Base-by-base conservation (phyloP, 2,797 vertebrate genomes). In the Tenualosa thibaudeaui region DNA sequence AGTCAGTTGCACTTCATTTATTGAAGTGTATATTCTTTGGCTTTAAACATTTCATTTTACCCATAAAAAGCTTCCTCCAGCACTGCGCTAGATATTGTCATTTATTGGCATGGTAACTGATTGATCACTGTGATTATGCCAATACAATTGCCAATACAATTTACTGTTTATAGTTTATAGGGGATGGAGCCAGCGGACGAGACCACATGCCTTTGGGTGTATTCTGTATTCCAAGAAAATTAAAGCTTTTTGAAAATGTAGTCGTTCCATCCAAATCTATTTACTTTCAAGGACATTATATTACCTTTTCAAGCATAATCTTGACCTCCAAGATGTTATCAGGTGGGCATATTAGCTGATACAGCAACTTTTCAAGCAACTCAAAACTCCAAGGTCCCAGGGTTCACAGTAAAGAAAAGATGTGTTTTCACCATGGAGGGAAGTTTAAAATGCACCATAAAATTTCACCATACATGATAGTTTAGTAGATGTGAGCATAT, bases 201-300 rank as follows among this genome's bases (percentile, higher is more conserved):
- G 40, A 75, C 3, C 31, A 40, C 40, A 75, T 75, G 13, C 13
- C 31, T 75, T 75, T 75, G 3, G 62, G 24, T 65, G 37, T 40
- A 75, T 75, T 40, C n/a, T 75, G 5, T 43, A 75, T 75, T 71
- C 12, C 17, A 71, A 71, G 65, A 24, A 71, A 71, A 71, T 71
- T 37, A 37, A 75, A 43, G 68, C 68, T 40, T 37, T 75, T 75
- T 75, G 31, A 40, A 75, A 75, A 75, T 75, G 19, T 43, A 75
- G 31, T 37, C 15, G 1, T 75, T 37, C 31, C 68, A 17, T 43
- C 37, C 40, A 37, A 43, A 75, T 7, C 31, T 37, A 75, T 43
- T 75, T 43, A 75, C 68, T 75, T 75, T 37, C 68, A 75, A 75
- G 68, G 68, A 15, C 68, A 75, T 17, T 75, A 75, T 43, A 40